Percentiles rank a stretch among this genome's conserved stretches.
These are phyloP conservation scores for Epinephelus fuscoguttatus DNA, from an alignment of 2,113 vertebrate species.

Conservation along the genomic window DNA sequence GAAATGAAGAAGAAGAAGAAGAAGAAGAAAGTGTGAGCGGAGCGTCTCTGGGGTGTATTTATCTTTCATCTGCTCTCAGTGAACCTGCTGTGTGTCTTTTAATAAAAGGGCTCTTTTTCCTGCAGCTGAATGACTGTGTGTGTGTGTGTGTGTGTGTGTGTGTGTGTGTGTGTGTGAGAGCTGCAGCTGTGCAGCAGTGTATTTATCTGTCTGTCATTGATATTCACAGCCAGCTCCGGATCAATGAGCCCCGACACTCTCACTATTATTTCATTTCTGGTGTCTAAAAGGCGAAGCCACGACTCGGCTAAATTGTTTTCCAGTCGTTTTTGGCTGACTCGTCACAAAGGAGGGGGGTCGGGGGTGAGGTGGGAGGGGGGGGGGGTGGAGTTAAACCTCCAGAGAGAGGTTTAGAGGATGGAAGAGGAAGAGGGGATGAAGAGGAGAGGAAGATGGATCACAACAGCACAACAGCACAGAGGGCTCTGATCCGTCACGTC, in stretches of 20 bases:
- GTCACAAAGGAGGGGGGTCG: conserved; percentile 39
- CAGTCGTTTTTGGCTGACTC: conserved; percentile 26
- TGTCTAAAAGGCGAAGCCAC: conserved; percentile 54
- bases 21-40: too few relatives aligned
- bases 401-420: too few relatives aligned
- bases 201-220: conserved; percentile 64
- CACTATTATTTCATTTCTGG: conserved; percentile 76
- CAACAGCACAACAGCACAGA: too few relatives aligned
- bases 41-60: too few relatives aligned
- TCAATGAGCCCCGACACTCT: conserved; percentile 74
- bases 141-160: background rate
- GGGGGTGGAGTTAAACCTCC: too few relatives aligned
- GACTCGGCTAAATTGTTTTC: conserved; percentile 39
- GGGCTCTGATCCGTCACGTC: too few relatives aligned
- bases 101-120: conserved; percentile 39
- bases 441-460: too few relatives aligned
- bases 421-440: too few relatives aligned
- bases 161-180: background rate
- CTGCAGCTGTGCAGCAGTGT: conserved; percentile 32
- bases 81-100: conserved; percentile 19
- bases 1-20: too few relatives aligned
- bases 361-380: too few relatives aligned
- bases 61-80: background rate
- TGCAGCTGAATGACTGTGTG: too few relatives aligned
- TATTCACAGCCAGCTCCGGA: conserved; percentile 77